phyloP scores from a whole-genome alignment of 2,888 invertebrate genomes.

The Cheilosia grossa region DNA sequence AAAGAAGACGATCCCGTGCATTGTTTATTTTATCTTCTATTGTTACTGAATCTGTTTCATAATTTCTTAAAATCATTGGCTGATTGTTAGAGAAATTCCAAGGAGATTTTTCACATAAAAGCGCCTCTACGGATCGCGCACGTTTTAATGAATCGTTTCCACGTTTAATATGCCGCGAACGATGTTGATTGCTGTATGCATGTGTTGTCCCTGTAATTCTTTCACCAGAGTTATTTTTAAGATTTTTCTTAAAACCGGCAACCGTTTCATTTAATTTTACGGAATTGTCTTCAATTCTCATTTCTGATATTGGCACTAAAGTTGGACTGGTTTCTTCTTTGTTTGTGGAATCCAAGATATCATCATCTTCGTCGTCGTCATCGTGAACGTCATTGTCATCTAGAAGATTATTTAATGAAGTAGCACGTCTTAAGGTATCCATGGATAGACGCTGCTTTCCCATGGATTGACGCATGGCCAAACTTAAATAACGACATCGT shows the following conservation, averaged over 20 bases:
- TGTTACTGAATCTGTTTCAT: constrained; percentile 76
- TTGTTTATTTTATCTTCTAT: constrained; percentile 83
- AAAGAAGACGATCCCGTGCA: constrained; percentile 82
- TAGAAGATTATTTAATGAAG: constrained; percentile 92
- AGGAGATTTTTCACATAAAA: constrained; percentile 87
- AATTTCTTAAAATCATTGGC: constrained; percentile 36
- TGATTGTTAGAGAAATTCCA: constrained; percentile 78
- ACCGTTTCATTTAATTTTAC: constrained; percentile 30
- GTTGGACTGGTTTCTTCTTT: constrained; percentile 44
- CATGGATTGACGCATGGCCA: constrained; percentile 91
- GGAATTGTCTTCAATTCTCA: constrained; percentile 10
- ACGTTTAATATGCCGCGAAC: constrained; percentile 84
- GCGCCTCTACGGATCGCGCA: constrained; percentile 93
- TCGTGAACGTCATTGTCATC: constrained; percentile 86
- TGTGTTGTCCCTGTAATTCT: constrained; percentile 6
- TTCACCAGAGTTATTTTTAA: constrained; percentile 28
- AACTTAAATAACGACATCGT: constrained; percentile 92
- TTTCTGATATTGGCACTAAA: constrained; percentile 11
- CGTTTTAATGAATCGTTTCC: constrained; percentile 89
- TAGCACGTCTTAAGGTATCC: constrained; percentile 89
- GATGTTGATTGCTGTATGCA: constrained; percentile 58
- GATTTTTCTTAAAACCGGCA: constrained; percentile 22
- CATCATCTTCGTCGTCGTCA: constrained; percentile 79
- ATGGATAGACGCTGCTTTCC: constrained; percentile 87
- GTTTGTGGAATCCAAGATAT: constrained; percentile 44